phyloP scores from a whole-genome alignment of 2,888 invertebrate species.

The Eristalis tenax region DNA sequence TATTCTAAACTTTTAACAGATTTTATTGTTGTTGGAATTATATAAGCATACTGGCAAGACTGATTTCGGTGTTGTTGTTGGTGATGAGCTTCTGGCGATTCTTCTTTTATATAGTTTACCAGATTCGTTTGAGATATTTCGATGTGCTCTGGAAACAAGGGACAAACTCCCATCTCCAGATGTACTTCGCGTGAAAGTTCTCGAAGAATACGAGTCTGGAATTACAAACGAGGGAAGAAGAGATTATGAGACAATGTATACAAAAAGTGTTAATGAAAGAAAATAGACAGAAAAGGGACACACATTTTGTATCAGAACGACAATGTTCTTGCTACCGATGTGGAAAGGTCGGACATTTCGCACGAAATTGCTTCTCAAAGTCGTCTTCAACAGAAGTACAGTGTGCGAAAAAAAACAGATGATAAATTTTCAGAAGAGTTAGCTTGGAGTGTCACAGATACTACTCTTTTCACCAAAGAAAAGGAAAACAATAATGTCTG shows the following conservation, averaged over 20 bases:
- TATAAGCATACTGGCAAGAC: too few species aligned
- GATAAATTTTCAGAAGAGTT: not conserved
- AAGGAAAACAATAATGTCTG: too few species aligned
- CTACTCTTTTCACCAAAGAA: not conserved
- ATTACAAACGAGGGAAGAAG: not conserved
- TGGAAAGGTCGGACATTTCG: constrained; percentile 1
- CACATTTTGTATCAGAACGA: not conserved
- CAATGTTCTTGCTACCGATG: not conserved
- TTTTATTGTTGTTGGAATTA: too few species aligned
- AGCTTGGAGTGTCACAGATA: not conserved
- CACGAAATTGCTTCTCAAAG: not conserved
- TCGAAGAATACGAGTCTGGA: not conserved
- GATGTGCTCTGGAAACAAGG: too few species aligned
- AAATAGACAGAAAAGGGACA: constrained; percentile 1
- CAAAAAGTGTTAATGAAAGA: not conserved
- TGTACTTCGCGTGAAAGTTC: too few species aligned
- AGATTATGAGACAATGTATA: not conserved
- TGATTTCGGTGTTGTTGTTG: too few species aligned
- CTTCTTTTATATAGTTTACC: too few species aligned
- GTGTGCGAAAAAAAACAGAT: not conserved
- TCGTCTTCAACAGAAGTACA: not conserved
- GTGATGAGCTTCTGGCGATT: too few species aligned
- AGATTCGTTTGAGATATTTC: too few species aligned
- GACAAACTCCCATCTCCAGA: not conserved
- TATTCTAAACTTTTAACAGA: too few species aligned